Evolutionary conservation across 2,797 vertebrate species (phyloP).

Genomic region (Hylomyscus alleni): DNA sequence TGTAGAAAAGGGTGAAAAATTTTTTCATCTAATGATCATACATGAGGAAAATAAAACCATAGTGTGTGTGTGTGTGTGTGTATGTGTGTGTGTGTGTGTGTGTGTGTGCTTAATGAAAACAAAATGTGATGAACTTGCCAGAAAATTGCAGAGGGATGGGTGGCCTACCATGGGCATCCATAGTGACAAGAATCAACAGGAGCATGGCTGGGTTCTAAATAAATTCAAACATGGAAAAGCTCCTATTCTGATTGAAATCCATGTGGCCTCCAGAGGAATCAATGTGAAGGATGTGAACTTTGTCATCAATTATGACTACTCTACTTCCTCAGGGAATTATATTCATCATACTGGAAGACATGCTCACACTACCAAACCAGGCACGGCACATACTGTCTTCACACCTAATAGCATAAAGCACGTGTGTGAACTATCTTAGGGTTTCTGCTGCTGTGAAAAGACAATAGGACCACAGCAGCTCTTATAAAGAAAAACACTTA

Average conservation of each 20-base stretch:
- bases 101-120: constrained; percentile 91
- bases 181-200: constrained; percentile 98
- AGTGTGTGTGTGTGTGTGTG: constrained; percentile 93
- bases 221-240: constrained; percentile 98
- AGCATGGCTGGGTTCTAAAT: constrained; percentile 98
- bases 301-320: constrained; percentile 99
- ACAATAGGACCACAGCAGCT: neutral
- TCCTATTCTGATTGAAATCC: constrained; percentile 98
- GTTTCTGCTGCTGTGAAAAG: neutral
- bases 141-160: constrained; percentile 97
- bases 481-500: neutral
- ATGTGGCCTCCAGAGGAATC: constrained; percentile 98
- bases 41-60: constrained; percentile 98
- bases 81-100: constrained; percentile 93
- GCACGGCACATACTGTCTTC: constrained; percentile 99
- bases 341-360: constrained; percentile 98
- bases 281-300: constrained; percentile 99
- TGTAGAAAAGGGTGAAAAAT: constrained; percentile 96
- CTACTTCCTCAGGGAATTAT: constrained; percentile 99
- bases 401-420: constrained; percentile 99
- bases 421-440: constrained; percentile 87
- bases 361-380: constrained; percentile 98
- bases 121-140: constrained; percentile 96
- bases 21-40: constrained; percentile 96
- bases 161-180: constrained; percentile 99